These are phyloP conservation scores for Hydrophis major DNA, from an alignment of 2,797 vertebrate species.

Conservation along the genomic window DNA sequence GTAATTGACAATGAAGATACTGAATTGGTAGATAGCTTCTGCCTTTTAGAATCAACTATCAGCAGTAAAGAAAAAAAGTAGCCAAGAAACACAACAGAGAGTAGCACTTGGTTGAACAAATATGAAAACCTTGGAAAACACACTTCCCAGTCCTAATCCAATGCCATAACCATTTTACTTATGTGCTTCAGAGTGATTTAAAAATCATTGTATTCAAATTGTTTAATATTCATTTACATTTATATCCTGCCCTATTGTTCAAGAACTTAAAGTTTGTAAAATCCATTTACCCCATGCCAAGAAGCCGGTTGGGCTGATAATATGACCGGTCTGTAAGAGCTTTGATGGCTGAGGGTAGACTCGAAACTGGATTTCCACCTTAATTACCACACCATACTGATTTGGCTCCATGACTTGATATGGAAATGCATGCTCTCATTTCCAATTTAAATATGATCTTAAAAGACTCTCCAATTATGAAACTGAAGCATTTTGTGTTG, in stretches of 20 bases:
- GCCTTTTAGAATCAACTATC: background rate
- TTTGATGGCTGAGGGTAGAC: background rate
- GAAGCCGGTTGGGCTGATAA: background rate
- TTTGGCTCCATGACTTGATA: slow-evolving; percentile 19
- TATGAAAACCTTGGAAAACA: background rate
- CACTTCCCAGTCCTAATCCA: background rate
- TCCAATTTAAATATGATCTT: slow-evolving; percentile 34
- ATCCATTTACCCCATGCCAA: background rate
- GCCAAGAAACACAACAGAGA: background rate
- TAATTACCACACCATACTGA: background rate
- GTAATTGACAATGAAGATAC: background rate
- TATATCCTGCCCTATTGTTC: background rate
- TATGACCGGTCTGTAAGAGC: background rate
- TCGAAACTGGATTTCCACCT: background rate
- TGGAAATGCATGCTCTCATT: slow-evolving; percentile 11
- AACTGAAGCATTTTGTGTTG: background rate
- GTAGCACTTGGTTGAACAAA: background rate
- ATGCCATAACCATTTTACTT: background rate
- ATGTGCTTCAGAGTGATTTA: background rate
- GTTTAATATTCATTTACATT: background rate
- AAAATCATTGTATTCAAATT: background rate
- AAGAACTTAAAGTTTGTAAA: background rate
- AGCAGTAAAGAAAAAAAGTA: background rate
- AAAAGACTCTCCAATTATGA: slow-evolving; percentile 27
- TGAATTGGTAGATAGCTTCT: background rate